Percentiles rank a stretch among this genome's conserved stretches.
Conservation (phyloP, 37 sponge, comb jelly and placozoan genomes). For the Beroe forskalii region DNA sequence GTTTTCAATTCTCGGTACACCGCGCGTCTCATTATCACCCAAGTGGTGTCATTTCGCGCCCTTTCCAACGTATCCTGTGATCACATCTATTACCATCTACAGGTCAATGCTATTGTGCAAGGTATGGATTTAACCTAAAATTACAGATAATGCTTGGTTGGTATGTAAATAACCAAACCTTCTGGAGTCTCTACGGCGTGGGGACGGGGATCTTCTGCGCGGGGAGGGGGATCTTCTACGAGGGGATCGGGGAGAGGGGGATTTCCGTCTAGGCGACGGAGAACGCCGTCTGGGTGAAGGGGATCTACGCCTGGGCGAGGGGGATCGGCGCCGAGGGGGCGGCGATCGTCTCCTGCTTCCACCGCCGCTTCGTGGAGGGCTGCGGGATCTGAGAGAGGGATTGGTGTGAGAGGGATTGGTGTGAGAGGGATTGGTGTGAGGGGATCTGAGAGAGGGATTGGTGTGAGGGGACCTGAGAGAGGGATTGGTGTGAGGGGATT, state of each 20-base stretch:
- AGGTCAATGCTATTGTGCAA: no score
- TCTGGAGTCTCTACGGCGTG: background rate
- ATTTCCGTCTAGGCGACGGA: background rate
- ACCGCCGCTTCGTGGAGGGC: background rate
- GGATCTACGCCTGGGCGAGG: conserved; percentile 6
- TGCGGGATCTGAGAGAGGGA: background rate
- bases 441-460: background rate
- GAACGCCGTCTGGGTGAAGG: conserved; percentile 11
- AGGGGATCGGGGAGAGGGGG: conserved; percentile 26
- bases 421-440: no score
- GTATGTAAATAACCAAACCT: no score
- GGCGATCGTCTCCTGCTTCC: background rate
- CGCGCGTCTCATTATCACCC: no score
- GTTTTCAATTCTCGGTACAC: no score
- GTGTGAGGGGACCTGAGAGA: background rate
- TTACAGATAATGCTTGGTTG: no score
- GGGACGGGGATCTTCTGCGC: conserved; percentile 55
- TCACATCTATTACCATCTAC: no score
- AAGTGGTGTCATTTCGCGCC: no score
- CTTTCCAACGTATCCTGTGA: no score
- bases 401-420: background rate
- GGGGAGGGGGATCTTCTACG: no score
- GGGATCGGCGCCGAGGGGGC: background rate
- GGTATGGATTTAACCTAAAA: no score
- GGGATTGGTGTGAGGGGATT: no score